Base-by-base conservation (phyloP, 2,113 vertebrate species). In the Pelmatolapia mariae region DNA sequence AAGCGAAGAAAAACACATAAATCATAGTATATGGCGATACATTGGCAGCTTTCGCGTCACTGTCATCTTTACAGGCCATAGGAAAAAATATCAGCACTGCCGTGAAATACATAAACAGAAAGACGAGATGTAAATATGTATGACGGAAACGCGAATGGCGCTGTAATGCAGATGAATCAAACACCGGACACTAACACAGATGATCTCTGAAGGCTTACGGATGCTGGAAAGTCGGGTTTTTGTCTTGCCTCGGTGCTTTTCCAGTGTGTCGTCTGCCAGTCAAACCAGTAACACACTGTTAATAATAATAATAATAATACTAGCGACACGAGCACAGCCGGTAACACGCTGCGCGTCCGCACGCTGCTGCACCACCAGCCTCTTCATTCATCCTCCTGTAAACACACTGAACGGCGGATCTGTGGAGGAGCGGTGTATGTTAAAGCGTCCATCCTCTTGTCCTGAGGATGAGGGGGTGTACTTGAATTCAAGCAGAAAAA, bases 181-280 rank as follows among this genome's bases (percentile, higher is more conserved):
- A 68, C 61, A 52, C 2, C 4, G 9, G 24, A n/a, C 40, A 16
- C 19, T 15, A 10, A 79, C 31, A 50, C 19, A 68, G 10, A 47
- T 3, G 63, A 63, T 78, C 71, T 11, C 10, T n/a, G 3, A 15
- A 85, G 12, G 47, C 92, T 92, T 89, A 94, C 94, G 76, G 61
- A 7, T 84, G 90, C 31, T 81, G 87, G 45, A 11, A 7, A 45
- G 5, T 86, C 56, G 19, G n/a, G 73, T 53, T 31, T 76, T n/a
- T 16, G 66, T 68, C 31, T 83, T 73, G 12, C 31, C 38, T 71
- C 73, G 80, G 6, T 19, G 87, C 78, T 84, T 76, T 85, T 88
- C 40, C 80, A 11, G 85, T 63, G 71, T 16, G 80, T 63, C 61
- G 43, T 78, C 91, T 45, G 71, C n/a, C 85, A 13, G 12, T 50